Conservation (phyloP, 2,888 invertebrate species). For the Eledone cirrhosa region DNA sequence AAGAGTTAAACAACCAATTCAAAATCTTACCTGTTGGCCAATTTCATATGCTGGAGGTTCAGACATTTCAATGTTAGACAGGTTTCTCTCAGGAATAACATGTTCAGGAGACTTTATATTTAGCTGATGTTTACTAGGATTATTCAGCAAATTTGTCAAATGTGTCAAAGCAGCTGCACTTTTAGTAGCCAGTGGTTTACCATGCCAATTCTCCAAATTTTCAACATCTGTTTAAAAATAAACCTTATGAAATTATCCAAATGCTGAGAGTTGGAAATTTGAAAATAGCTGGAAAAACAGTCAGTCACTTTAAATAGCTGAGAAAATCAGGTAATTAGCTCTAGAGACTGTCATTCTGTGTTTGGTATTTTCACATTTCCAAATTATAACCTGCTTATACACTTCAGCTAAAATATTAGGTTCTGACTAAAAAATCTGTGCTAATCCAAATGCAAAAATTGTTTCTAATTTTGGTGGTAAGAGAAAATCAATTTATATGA, state of each 20-base stretch:
- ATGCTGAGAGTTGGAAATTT: background rate
- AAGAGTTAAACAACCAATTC: too few species aligned
- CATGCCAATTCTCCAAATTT: constrained; percentile 96
- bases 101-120: constrained; percentile 74
- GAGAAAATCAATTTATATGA: too few species aligned
- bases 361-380: too few species aligned
- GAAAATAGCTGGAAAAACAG: too few species aligned
- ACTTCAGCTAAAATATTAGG: too few species aligned
- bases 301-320: too few species aligned
- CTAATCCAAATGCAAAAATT: too few species aligned
- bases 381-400: too few species aligned
- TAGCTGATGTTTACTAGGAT: constrained; percentile 74
- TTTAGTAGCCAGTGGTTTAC: constrained; percentile 90
- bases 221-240: constrained; percentile 78
- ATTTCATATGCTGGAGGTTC: constrained; percentile 83
- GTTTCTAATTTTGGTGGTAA: too few species aligned
- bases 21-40: constrained; percentile 65
- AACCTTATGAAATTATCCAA: constrained; percentile 5
- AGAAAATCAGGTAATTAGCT: too few species aligned
- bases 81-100: constrained; percentile 79
- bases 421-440: too few species aligned
- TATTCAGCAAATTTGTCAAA: constrained; percentile 74
- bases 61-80: constrained; percentile 78
- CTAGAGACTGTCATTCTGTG: too few species aligned
- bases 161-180: constrained; percentile 73